Evolutionary conservation across 1,140 invertebrate species (phyloP), one percentile per base, ranked within the genome.

Genomic region (Vanessa tameamea): DNA sequence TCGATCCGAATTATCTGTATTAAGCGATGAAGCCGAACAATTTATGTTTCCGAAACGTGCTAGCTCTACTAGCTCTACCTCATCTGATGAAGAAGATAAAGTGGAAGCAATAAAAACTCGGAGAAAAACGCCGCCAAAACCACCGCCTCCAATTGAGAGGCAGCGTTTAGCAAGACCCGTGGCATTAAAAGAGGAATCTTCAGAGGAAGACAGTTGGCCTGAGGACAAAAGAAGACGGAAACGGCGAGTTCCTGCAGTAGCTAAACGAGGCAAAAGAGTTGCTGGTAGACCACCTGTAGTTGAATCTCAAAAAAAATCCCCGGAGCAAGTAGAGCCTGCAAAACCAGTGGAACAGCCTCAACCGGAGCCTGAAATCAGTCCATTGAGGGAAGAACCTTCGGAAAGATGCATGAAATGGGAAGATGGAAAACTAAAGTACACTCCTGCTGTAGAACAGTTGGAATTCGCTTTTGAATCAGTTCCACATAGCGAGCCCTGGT

Each of bases 21-120:
- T 97, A 1, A 97, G 96, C 72, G 95, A 96, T 73, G 96, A 97
- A 85, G 96, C 96, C 0, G 96, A 97, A 78, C 97, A 96, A 64
- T 97, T 97, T 84, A 96, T 97, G 95, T 97, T 97, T 85, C 95
- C 96, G 0, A 95, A 94, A 73, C 94, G 95, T 47, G 89, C 89
- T 1, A 94, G 95, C 26, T 94, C 95, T 14, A 93, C 93, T 0
- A 95, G 93, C 70, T 91, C 89, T 2, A 84, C 87, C 0, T 91
- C 89, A 47, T 93, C 93, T 37, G 84, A 90, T 1, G 94, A 91
- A 3, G 87, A 91, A 3, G 94, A 94, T 43, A 93, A 94, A 51
- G 92, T 93, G 20, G 85, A 91, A 3, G 93, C 92, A 50, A 89
- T 94, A 9, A 81, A 94, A 82, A 55, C 79, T 8, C 86, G 80